phyloP scores from a whole-genome alignment of 1,140 invertebrate species.

The Drosophila kepulauana region DNA sequence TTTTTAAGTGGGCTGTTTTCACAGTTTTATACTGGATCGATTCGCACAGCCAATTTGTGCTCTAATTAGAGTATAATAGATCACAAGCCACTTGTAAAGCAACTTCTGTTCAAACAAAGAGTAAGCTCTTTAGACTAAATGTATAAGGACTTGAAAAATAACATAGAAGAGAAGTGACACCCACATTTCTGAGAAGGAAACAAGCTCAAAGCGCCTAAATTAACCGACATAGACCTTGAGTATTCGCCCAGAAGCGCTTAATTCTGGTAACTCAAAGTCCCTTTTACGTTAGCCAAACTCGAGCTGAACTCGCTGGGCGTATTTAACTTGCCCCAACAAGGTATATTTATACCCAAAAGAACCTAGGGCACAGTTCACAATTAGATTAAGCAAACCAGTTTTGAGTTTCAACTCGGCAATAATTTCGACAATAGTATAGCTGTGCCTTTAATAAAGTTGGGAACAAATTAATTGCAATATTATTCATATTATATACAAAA shows the following conservation, averaged over 20 bases:
- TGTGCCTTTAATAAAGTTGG: too few relatives aligned
- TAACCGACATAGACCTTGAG: neutral
- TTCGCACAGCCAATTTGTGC: constrained; percentile 28
- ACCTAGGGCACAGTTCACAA: neutral
- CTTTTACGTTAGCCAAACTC: neutral
- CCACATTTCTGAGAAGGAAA: neutral
- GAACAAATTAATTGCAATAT: too few relatives aligned
- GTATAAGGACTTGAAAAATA: neutral
- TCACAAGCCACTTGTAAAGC: neutral
- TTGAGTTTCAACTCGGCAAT: neutral
- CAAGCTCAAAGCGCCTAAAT: neutral
- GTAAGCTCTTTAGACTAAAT: neutral
- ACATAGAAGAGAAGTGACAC: neutral
- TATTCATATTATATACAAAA: too few relatives aligned
- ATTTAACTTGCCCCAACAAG: neutral
- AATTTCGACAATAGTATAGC: neutral
- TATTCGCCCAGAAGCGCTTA: neutral
- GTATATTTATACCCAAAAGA: neutral
- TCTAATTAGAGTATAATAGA: constrained; percentile 37
- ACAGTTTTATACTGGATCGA: constrained; percentile 23
- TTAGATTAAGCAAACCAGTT: neutral
- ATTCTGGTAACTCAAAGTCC: neutral
- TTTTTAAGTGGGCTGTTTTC: constrained; percentile 15
- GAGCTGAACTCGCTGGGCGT: neutral
- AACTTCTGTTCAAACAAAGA: neutral